These are phyloP conservation scores for Sebastiscus albofasciatus DNA, from an alignment of 2,797 vertebrate species.

Conservation along the genomic window DNA sequence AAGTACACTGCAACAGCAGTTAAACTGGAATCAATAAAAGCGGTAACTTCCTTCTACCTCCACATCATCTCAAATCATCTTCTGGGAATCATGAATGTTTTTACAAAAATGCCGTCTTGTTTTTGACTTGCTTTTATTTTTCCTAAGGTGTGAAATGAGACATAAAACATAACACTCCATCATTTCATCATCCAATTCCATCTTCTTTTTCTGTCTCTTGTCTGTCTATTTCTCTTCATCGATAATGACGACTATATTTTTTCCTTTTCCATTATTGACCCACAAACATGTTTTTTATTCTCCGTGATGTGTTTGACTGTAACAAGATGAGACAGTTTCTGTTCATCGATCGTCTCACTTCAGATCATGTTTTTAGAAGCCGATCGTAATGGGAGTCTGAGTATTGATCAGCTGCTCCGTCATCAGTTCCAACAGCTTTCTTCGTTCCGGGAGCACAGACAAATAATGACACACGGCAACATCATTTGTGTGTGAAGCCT, in stretches of 20 bases:
- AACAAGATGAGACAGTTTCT: background rate
- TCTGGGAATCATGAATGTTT: too few species aligned
- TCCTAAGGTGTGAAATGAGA: background rate
- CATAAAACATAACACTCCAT: background rate
- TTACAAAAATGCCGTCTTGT: background rate
- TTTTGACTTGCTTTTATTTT: background rate
- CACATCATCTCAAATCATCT: too few species aligned
- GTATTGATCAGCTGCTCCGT: constrained; percentile 29
- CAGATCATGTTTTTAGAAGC: background rate
- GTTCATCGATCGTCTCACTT: constrained; percentile 12
- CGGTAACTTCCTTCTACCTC: too few species aligned
- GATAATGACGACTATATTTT: background rate
- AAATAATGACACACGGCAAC: background rate
- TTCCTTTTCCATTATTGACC: background rate
- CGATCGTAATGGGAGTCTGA: constrained; percentile 3
- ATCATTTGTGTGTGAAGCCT: background rate
- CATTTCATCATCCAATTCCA: background rate
- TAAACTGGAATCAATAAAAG: too few species aligned
- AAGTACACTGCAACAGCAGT: too few species aligned
- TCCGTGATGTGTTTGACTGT: background rate
- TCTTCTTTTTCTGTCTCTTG: background rate
- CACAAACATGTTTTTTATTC: background rate
- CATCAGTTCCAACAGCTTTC: constrained; percentile 12
- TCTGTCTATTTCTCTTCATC: background rate
- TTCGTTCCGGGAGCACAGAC: background rate